Percentiles rank a stretch among this genome's conserved stretches.
Conservation (phyloP, 2,797 vertebrate genomes). For the Kryptopterus vitreolus region DNA sequence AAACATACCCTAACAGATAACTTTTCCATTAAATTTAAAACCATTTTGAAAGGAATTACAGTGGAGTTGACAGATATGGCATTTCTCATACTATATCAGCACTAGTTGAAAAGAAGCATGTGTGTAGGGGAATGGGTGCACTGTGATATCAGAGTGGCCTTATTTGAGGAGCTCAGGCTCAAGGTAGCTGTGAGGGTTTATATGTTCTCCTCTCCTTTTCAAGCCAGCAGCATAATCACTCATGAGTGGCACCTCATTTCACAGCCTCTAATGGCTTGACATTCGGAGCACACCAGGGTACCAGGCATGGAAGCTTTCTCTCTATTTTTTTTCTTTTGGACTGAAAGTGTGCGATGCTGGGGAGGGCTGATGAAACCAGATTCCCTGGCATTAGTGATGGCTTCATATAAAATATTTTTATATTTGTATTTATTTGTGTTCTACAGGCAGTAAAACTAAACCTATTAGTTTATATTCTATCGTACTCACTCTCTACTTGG, state of each 20-base stretch:
- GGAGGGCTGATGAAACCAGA: conserved; percentile 22
- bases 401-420: conserved; percentile 31
- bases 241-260: conserved; percentile 85
- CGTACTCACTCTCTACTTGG: neutral
- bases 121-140: conserved; percentile 36
- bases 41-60: conserved; percentile 70
- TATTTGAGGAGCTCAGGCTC: conserved; percentile 45
- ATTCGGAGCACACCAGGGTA: conserved; percentile 75
- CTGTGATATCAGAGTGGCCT: conserved; percentile 48
- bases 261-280: conserved; percentile 85
- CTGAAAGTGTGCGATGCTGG: conserved; percentile 38
- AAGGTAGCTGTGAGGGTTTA: conserved; percentile 57
- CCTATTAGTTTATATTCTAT: neutral
- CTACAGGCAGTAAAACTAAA: neutral
- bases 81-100: conserved; percentile 49
- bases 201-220: conserved; percentile 70
- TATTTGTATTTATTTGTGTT: conserved; percentile 18
- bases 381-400: conserved; percentile 27
- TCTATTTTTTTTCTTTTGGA: conserved; percentile 53
- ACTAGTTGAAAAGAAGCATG: conserved; percentile 45
- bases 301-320: conserved; percentile 67
- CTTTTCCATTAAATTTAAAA: conserved; percentile 69
- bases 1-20: conserved; percentile 40
- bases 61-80: conserved; percentile 45
- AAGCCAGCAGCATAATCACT: conserved; percentile 77